Base-by-base conservation (phyloP, 2,888 invertebrate genomes). In the Volucella zonaria region DNA sequence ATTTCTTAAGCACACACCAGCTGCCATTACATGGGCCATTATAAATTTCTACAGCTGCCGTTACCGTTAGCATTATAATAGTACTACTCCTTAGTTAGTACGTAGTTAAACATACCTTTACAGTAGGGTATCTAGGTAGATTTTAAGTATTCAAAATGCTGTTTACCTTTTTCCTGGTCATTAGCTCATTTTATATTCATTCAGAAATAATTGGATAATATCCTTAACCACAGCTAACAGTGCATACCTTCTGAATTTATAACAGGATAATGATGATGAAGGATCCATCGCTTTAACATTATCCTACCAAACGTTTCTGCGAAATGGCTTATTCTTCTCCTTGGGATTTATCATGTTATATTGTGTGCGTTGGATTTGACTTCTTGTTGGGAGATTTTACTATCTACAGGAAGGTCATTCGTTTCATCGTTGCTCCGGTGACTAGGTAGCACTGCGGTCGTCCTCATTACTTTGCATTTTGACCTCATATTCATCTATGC, bases 131-230 rank as follows among this genome's bases (percentile, higher is more conserved):
- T 31, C 31, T 31, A 31, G 31, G 31, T 31, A 31, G 31, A 31
- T 64, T 31, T 58, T 70, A 59, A 51, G 61, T 38, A 76, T 76
- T 54, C 58, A 64, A 70, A 75, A 64, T 52, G 31, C 62, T 62
- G 31, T 66, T 70, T 71, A 76, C 64, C 64, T 71, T 76, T 70
- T 76, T 71, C 61, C 66, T 82, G 76, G 76, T 68, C 76, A 82
- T 82, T 82, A 77, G 66, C 70, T 61, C 40, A 59, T 71, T 66
- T 77, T 64, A 47, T 59, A 76, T 82, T 77, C 77, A 66, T 66
- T 66, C 66, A 54, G 54, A 82, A 77, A 76, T 76, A 82, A 82
- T 81, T 81, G 81, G 76, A 81, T 82, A 66, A 82, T 66, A 77
- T 76, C 76, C 64, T 71, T 77, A 66, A 71, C 81, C 70, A 49